Base-by-base conservation (phyloP, 2,888 invertebrate species). In the Autographa gamma region DNA sequence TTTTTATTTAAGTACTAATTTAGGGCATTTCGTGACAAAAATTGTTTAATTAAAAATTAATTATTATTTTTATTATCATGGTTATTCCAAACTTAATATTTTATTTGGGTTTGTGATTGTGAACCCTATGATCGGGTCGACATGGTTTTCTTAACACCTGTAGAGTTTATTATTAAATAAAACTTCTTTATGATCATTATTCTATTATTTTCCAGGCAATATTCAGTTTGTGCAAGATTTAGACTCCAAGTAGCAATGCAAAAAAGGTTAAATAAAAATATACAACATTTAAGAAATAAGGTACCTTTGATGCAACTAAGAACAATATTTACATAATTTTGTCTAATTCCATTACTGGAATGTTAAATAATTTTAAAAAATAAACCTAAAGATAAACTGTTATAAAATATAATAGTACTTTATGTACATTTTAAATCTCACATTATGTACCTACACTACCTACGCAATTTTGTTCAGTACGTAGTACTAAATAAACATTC, bases 261-360 rank as follows among this genome's bases (percentile, higher is more conserved):
- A 60, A 70, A 80, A 82, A 79, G 69, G 72, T 60, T 70, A 80
- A 79, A 75, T 75, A 79, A 75, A 63, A 75, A 77, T 72, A 69
- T 73, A 82, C 74, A 81, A 80, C 73, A 74, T 73, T 71, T 66
- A 66, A 66, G 70, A 82, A 80, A 79, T 76, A 79, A 79, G 68
- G 76, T 81, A 80, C 70, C 52, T 79, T 77, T 83, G 82, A 84
- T 80, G 76, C 71, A 84, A 77, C 79, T 79, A 80, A 83, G 70
- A 76, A 82, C 71, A 79, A 73, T 78, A 83, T 84, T 79, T 83
- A 82, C 81, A 84, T 66, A 84, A 88, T 90, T 80, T 82, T 89
- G 88, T 87, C 91, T 91, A 92, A 91, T 93, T 93, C 93, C 93
- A 93, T 91, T 72, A 86, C 85, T 92, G 94, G 94, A 95, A 93